Evolutionary conservation across 2,113 vertebrate species (phyloP).

Genomic region (Seriola rivoliana): DNA sequence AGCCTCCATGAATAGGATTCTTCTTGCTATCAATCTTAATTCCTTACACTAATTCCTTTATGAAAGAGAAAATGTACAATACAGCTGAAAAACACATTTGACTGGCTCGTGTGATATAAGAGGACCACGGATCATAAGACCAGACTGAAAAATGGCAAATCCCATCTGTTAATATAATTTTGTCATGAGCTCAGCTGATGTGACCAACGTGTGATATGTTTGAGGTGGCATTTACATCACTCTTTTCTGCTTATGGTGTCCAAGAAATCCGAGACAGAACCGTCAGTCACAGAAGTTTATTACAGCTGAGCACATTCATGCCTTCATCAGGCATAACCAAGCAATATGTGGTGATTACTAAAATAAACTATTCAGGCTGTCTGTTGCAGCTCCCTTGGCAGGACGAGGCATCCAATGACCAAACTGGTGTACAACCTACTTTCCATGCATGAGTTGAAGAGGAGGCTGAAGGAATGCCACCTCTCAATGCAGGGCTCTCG

Average conservation of each 20-base stretch:
- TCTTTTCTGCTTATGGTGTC: not conserved
- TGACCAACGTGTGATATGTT: not conserved
- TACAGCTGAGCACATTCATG: not conserved
- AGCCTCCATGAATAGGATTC: not conserved
- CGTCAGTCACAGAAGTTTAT: not conserved
- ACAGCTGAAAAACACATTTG: not conserved
- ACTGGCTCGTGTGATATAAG: not conserved
- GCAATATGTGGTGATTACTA: not conserved
- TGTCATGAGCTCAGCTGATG: not conserved
- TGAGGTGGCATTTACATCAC: not conserved
- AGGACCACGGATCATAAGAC: not conserved
- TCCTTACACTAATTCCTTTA: not conserved
- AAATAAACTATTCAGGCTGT: slow-evolving; percentile 28
- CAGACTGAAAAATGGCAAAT: slow-evolving; percentile 9
- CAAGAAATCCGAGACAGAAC: not conserved
- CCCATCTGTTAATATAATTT: not conserved
- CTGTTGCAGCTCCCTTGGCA: slow-evolving; percentile 79
- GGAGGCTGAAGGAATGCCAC: slow-evolving; percentile 88
- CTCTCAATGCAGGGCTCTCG: slow-evolving; percentile 88
- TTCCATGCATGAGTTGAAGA: slow-evolving; percentile 89
- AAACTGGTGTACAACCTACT: slow-evolving; percentile 95
- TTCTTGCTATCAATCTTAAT: not conserved
- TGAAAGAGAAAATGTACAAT: not conserved
- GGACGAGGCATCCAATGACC: slow-evolving; percentile 85
- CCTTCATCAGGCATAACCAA: not conserved